Conservation (phyloP, 2,113 vertebrate species). For the Colistium nudipinnis region DNA sequence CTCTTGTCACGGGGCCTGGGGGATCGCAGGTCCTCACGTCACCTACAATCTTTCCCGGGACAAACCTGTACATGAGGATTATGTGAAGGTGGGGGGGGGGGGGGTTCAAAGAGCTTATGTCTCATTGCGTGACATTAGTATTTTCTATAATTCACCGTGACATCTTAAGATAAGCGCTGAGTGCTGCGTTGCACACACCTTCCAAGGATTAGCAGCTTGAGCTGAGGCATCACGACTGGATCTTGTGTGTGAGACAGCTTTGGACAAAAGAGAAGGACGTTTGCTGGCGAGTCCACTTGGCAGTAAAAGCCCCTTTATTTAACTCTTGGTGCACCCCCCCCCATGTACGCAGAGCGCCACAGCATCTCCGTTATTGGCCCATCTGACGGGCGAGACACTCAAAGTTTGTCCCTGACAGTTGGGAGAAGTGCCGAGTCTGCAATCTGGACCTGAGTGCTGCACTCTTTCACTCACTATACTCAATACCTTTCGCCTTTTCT, state of each 20-base stretch:
- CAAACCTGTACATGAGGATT: slow-evolving; percentile 53
- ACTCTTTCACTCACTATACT: slow-evolving; percentile 47
- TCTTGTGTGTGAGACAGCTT: slow-evolving; percentile 8
- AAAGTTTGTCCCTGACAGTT: slow-evolving; percentile 73
- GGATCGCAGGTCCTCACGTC: slow-evolving; percentile 22
- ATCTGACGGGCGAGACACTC: slow-evolving; percentile 56
- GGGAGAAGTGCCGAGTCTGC: slow-evolving; percentile 72
- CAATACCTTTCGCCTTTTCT: slow-evolving; percentile 7
- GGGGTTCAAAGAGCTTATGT: slow-evolving; percentile 35
- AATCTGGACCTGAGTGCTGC: slow-evolving; percentile 76
- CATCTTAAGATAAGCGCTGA: slow-evolving; percentile 42
- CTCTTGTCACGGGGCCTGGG: slow-evolving; percentile 29
- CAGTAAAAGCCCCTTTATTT: slow-evolving; percentile 72
- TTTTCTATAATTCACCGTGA: slow-evolving; percentile 65
- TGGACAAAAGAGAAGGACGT: slow-evolving; percentile 54
- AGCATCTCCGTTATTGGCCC: slow-evolving; percentile 46
- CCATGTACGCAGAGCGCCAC: not conserved
- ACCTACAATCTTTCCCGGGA: not conserved
- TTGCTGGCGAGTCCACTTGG: slow-evolving; percentile 41
- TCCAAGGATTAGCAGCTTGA: slow-evolving; percentile 48
- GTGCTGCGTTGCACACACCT: slow-evolving; percentile 51
- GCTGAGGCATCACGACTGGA: slow-evolving; percentile 10
- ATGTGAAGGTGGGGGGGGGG: slow-evolving; percentile 41
- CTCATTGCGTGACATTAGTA: slow-evolving; percentile 66
- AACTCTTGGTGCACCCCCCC: slow-evolving; percentile 46